Percentiles rank a stretch among this genome's conserved stretches.
Evolutionary conservation across 2,888 invertebrate species (phyloP).

Genomic region (Melanophora roralis): DNA sequence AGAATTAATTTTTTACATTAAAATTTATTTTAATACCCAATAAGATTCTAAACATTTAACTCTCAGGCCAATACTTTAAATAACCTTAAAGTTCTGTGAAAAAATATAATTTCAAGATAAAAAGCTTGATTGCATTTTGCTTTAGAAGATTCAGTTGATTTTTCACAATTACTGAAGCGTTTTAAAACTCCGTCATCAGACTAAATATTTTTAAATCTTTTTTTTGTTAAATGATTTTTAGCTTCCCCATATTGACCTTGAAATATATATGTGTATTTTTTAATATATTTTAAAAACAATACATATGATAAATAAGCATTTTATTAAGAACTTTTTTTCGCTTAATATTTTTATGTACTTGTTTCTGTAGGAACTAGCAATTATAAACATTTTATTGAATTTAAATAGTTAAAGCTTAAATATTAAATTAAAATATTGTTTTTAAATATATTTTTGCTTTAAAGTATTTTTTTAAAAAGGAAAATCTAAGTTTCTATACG

Average conservation of each 20-base stretch:
- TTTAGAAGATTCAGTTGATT: conserved; percentile 12
- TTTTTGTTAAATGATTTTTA: conserved; percentile 42
- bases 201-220: conserved; percentile 9
- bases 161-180: conserved; percentile 73
- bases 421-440: conserved; percentile 25
- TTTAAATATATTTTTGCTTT: background rate
- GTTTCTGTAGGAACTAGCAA: conserved; percentile 62
- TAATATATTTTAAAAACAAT: conserved; percentile 16
- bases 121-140: conserved; percentile 56
- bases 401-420: conserved; percentile 52
- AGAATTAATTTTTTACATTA: background rate
- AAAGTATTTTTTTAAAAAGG: conserved; percentile 10
- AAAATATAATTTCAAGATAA: conserved; percentile 40
- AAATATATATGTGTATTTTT: conserved; percentile 61
- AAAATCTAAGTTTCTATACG: conserved; percentile 15
- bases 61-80: background rate
- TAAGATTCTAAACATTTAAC: background rate
- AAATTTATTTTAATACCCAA: background rate
- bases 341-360: background rate
- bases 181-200: conserved; percentile 45
- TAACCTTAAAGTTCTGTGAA: conserved; percentile 37
- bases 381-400: conserved; percentile 63
- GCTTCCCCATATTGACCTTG: conserved; percentile 62
- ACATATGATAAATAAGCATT: conserved; percentile 3
- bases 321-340: conserved; percentile 6